A percentile compares a stretch with the other conserved stretches of the same genome.
phyloP scores from a whole-genome alignment of 2,888 invertebrate genomes.

The Congeria kusceri region DNA sequence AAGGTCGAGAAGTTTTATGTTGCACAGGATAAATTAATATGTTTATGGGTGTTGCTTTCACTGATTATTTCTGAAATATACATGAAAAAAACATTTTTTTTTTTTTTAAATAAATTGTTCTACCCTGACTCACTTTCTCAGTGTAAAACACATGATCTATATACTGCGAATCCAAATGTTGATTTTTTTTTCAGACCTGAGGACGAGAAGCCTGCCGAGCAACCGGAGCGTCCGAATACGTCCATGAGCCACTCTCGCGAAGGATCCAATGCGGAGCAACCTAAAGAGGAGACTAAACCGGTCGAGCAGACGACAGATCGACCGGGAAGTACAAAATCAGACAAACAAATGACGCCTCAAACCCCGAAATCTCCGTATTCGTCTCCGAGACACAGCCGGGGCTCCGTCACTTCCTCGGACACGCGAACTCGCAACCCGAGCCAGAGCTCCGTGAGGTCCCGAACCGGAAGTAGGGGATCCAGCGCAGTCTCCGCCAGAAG shows the following conservation, averaged over 20 bases:
- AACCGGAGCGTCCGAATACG: slow-evolving; percentile 33
- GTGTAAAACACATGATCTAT: too few species aligned
- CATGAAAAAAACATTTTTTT: too few species aligned
- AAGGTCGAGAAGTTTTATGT: too few species aligned
- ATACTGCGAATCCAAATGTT: too few species aligned
- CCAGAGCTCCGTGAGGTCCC: slow-evolving; percentile 41
- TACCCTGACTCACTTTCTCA: too few species aligned
- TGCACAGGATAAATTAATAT: too few species aligned
- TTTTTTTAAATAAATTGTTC: too few species aligned
- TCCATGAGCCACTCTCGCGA: slow-evolving; percentile 15
- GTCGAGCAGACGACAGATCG: too few species aligned
- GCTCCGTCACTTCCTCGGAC: slow-evolving; percentile 42
- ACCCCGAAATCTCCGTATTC: neutral
- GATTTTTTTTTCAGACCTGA: slow-evolving; percentile 10
- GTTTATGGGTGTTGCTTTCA: too few species aligned
- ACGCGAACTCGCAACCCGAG: slow-evolving; percentile 28
- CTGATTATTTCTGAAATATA: too few species aligned
- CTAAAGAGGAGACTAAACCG: too few species aligned
- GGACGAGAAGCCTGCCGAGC: slow-evolving; percentile 15
- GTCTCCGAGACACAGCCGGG: slow-evolving; percentile 46
- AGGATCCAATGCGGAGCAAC: neutral
- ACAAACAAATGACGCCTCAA: neutral
- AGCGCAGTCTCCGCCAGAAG: slow-evolving; percentile 29
- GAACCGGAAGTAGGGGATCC: slow-evolving; percentile 35
- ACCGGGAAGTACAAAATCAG: too few species aligned